phyloP scores from a whole-genome alignment of 1,140 invertebrate species.

The Hermetia illucens region DNA sequence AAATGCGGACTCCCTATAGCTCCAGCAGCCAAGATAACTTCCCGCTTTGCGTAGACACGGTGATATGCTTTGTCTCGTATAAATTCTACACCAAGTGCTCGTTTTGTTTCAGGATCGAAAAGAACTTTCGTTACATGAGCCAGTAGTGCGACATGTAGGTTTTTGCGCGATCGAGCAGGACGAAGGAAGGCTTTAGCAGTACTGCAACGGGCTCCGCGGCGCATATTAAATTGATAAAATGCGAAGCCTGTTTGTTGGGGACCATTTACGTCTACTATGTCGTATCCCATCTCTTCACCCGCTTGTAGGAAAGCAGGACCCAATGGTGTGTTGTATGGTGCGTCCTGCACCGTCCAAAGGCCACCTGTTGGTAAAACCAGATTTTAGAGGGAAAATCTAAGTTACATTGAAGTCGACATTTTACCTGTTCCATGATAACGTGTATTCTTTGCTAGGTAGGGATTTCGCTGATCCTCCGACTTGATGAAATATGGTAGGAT shows the following conservation, averaged over 20 bases:
- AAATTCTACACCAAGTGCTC: conserved; percentile 65
- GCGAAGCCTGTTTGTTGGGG: conserved; percentile 68
- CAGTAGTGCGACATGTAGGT: conserved; percentile 60
- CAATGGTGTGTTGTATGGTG: conserved; percentile 65
- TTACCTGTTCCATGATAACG: conserved; percentile 55
- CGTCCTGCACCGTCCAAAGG: conserved; percentile 64
- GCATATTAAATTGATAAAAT: conserved; percentile 69
- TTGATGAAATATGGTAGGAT: conserved; percentile 80
- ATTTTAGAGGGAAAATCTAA: not conserved
- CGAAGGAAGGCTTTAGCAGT: conserved; percentile 67
- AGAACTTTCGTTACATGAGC: conserved; percentile 62
- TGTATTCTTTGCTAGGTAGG: conserved; percentile 55
- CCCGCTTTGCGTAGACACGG: conserved; percentile 51
- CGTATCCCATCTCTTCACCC: conserved; percentile 80
- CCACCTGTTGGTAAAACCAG: conserved; percentile 42
- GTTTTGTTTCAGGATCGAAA: conserved; percentile 51
- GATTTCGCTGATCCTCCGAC: conserved; percentile 68
- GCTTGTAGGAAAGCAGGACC: conserved; percentile 74
- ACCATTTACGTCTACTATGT: conserved; percentile 62
- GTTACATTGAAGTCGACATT: no score
- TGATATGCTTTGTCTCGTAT: conserved; percentile 48
- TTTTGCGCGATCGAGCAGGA: conserved; percentile 52
- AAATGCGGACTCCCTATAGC: conserved; percentile 65
- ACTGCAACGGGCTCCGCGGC: conserved; percentile 59
- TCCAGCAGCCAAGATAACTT: conserved; percentile 67